Evolutionary conservation across 2,888 invertebrate species (phyloP), one percentile per base, ranked within the genome.

Genomic region (Tipula helvola): DNA sequence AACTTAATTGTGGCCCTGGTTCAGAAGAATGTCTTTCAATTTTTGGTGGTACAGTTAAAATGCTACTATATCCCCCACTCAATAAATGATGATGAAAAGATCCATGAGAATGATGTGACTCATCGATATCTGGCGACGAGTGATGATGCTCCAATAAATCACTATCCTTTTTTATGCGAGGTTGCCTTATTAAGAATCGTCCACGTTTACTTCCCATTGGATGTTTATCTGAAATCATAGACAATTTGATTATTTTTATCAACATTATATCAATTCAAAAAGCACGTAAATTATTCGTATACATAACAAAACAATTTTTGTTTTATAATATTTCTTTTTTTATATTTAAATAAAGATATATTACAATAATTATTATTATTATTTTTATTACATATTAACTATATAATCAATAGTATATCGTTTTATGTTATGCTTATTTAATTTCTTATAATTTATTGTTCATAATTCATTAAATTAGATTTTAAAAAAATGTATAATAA

Each of bases 151-250:
- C 90, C 5, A 89, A 89, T 86, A 91, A 90, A 88, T 94, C 94
- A 88, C 92, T 92, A 88, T 95, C 95, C 86, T 94, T 93, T 90
- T 95, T 95, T 87, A 95, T 93, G 85, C 95, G 92, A 18, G 94
- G 94, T 89, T 95, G 95, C 71, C 95, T 92, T 90, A 94, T 94
- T 85, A 95, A 91, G 87, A 94, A 92, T 71, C 95, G 93, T 88
- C 94, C 93, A 87, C 94, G 92, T 90, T 94, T 94, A 13, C 93
- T 93, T 84, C 93, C 94, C 92, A 93, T 92, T 85, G 87, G 84
- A 71, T 28, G 7, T 18, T 28, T 18, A 71, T 71, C 71, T 71
- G 71, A 71, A 71, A 71, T 28, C 10, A 71, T 28, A 71, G 8
- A 71, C 28, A 28, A 57, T 18, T 57, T 71, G 28, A 28, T 12